Evolutionary conservation across 2,797 vertebrate species (phyloP).

Genomic region (Corythornis leucogaster): DNA sequence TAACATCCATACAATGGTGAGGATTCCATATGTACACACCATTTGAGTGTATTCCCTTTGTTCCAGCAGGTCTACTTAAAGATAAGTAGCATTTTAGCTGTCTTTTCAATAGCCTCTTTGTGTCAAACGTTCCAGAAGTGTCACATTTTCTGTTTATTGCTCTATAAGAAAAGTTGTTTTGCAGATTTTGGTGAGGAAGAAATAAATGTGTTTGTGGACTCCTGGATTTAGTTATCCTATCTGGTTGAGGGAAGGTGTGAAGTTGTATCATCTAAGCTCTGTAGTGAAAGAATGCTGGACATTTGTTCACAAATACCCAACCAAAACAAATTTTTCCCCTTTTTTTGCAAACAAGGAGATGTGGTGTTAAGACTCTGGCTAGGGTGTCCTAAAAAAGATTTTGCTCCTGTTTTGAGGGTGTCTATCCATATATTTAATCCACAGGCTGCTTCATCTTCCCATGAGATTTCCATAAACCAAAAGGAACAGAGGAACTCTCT

Average conservation of each 20-base stretch:
- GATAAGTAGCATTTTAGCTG: background rate
- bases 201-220: background rate
- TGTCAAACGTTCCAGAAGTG: background rate
- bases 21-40: background rate
- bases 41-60: background rate
- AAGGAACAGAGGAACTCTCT: background rate
- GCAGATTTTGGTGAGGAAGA: background rate
- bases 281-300: background rate
- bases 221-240: background rate
- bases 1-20: background rate
- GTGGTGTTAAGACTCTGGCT: background rate
- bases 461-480: background rate
- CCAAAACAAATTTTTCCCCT: fast-evolving
- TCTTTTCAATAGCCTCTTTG: background rate
- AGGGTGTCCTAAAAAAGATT: background rate
- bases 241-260: background rate
- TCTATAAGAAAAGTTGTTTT: background rate
- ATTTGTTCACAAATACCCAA: background rate
- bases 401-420: background rate
- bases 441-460: background rate
- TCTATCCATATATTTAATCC: background rate
- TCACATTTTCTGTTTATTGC: background rate
- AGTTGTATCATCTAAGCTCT: background rate
- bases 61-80: background rate
- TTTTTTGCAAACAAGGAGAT: background rate